phyloP scores from a whole-genome alignment of 2,797 vertebrate species.

The Podarcis siculus region DNA sequence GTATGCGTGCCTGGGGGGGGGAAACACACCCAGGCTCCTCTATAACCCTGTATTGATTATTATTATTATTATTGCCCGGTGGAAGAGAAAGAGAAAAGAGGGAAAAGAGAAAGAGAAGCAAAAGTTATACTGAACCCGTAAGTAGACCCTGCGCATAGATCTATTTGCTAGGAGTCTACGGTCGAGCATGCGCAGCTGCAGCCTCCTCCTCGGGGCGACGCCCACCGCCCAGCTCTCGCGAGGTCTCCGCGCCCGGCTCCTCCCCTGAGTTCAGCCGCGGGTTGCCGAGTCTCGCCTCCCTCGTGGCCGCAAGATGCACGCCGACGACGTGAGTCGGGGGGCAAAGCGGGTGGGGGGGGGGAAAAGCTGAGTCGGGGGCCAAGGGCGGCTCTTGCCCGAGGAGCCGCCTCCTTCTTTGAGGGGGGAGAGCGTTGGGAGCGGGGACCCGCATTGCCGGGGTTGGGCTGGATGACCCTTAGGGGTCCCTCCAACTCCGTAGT shows the following conservation, averaged over 20 bases:
- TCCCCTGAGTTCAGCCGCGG: background rate
- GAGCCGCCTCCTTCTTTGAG: no score
- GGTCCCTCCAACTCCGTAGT: no score
- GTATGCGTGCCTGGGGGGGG: no score
- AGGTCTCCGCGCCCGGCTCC: background rate
- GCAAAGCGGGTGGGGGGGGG: background rate
- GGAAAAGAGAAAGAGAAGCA: no score
- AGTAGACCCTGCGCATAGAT: rapidly evolving
- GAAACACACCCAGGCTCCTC: no score
- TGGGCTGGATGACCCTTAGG: no score
- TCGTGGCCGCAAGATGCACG: constrained; percentile 35
- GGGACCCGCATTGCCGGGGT: no score
- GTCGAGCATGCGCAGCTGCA: background rate
- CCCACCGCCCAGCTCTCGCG: background rate
- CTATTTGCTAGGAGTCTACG: rapidly evolving
- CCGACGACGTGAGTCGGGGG: constrained; percentile 47
- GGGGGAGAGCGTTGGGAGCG: no score
- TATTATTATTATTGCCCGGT: no score
- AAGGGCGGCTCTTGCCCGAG: no score
- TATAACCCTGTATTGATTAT: background rate
- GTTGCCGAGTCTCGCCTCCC: background rate
- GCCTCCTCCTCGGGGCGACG: background rate
- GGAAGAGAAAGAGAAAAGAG: no score
- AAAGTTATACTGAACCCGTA: background rate
- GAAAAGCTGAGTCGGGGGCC: no score